Evolutionary conservation across 2,888 invertebrate genomes (phyloP), one percentile per base, ranked within the genome.

Genomic region (Hirtodrosophila duncani): DNA sequence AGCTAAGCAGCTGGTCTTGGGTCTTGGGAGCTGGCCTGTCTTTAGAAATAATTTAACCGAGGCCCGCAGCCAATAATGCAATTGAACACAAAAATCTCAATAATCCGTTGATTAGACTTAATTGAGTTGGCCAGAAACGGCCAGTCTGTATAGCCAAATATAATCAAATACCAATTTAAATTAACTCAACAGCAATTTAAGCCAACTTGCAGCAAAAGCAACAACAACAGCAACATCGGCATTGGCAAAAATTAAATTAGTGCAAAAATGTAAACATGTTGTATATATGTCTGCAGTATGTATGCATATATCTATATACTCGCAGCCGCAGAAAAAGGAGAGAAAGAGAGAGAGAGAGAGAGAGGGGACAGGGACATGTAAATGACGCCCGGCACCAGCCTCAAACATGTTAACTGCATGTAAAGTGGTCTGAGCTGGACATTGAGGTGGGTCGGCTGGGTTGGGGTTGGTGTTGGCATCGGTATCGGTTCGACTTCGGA

Each of bases 131-230:
- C 74, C 78, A 80, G 80, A 80, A 80, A 64, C 77, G 71, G 71
- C 56, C 66, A 53, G 64, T 53, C 65, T 34, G 43, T 27, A 48
- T 50, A 70, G 72, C 78, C 69, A 68, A 74, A 74, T 80, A 74
- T 80, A 75, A 75, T 78, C 75, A 81, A 75, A 75, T 78, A 81
- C 75, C 75, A 74, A 81, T 75, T 75, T 75, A 81, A 75, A 75
- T 75, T 75, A 75, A 75, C 74, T 78, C 81, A 78, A 81, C 75
- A 75, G 64, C 81, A 75, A 78, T 81, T 74, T 74, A 77, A 72
- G 78, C 50, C 68, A 58, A 44, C 52, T 31, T 31, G 42, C 33
- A 31, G 36, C 45, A 20, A 30, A 34, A 49, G 21, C 20, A 56
- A 38, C 38, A 52, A 43, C 51, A 57, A 41, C 56, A 58, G 23